These are phyloP conservation scores for rabbit (Oryctolagus cuniculus) DNA, from an alignment of 2,113 vertebrate genomes.

Conservation along the genomic window DNA sequence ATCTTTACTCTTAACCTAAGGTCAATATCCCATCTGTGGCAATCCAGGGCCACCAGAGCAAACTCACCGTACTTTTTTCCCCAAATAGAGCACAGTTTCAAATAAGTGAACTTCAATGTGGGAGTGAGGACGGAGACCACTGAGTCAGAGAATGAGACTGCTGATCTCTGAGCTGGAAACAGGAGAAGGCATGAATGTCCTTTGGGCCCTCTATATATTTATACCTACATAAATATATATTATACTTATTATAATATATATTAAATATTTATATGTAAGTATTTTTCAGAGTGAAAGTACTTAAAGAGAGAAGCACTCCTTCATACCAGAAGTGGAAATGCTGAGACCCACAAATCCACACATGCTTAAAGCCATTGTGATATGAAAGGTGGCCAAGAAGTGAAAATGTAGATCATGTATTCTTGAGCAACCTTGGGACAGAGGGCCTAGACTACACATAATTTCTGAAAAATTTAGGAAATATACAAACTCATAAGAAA, in stretches of 20 bases:
- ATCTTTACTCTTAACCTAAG: background rate
- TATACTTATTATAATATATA: too few relatives aligned
- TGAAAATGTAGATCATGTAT: accelerated
- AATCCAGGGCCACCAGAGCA: background rate
- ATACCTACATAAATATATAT: too few relatives aligned
- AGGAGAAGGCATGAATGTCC: background rate
- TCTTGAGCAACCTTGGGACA: background rate
- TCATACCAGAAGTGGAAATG: background rate
- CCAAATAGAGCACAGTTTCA: background rate
- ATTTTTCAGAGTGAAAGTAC: background rate
- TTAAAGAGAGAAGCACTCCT: background rate
- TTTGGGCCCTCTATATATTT: background rate
- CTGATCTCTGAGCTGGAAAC: background rate
- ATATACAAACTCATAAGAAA: background rate
- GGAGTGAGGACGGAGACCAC: background rate
- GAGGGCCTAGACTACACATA: background rate
- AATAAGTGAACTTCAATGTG: background rate
- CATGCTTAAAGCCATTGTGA: background rate
- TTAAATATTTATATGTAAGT: too few relatives aligned
- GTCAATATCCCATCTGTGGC: background rate
- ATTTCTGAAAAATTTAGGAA: background rate
- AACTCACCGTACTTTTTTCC: background rate
- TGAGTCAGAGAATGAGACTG: background rate
- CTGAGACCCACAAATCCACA: background rate
- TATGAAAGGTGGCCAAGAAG: background rate